These are phyloP conservation scores for Ophion costatus DNA, from an alignment of 2,888 invertebrate genomes.

Conservation along the genomic window DNA sequence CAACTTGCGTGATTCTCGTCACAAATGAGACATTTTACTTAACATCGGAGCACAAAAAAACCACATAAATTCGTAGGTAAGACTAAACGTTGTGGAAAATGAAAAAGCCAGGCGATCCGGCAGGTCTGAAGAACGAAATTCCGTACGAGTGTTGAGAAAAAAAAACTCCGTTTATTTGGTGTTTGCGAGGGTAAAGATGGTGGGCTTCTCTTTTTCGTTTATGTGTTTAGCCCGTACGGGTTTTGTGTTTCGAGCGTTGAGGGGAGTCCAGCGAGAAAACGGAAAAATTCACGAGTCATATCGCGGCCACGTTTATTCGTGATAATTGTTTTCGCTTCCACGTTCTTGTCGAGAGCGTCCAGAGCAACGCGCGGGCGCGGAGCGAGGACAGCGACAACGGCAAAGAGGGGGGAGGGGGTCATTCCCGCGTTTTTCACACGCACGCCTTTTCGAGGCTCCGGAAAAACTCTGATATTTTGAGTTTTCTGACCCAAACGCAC, in stretches of 20 bases:
- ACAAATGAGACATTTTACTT: slow-evolving; percentile 44
- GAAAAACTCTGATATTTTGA: slow-evolving; percentile 5
- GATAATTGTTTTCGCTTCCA: background rate
- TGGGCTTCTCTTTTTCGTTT: slow-evolving; percentile 1
- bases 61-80: slow-evolving; percentile 59
- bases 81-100: background rate
- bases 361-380: background rate
- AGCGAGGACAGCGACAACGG: background rate
- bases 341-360: background rate
- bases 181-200: slow-evolving; percentile 19
- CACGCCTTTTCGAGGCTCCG: background rate
- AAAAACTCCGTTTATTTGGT: slow-evolving; percentile 3
- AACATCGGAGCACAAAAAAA: slow-evolving; percentile 43
- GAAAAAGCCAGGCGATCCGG: background rate
- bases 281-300: background rate
- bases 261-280: background rate
- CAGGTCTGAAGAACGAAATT: background rate
- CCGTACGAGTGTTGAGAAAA: background rate
- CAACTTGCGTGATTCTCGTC: slow-evolving; percentile 30
- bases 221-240: background rate
- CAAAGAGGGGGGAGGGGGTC: background rate
- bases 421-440: slow-evolving; percentile 30
- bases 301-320: background rate
- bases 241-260: background rate
- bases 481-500: slow-evolving; percentile 47